These are phyloP conservation scores for Uromys caudimaculatus DNA, from an alignment of 2,797 vertebrate genomes.

Conservation along the genomic window DNA sequence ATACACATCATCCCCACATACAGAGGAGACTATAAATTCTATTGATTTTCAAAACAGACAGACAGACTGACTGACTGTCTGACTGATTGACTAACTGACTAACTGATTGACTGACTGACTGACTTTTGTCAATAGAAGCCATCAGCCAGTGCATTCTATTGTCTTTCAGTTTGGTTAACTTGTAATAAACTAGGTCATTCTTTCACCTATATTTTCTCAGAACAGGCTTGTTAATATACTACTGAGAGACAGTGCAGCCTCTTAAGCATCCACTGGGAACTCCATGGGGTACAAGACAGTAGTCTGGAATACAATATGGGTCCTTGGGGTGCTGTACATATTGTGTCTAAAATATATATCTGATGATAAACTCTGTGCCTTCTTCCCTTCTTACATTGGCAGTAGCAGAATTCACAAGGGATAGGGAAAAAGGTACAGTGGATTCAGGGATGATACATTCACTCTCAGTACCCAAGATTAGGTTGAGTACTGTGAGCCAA, in stretches of 20 bases:
- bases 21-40: background rate
- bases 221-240: background rate
- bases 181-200: background rate
- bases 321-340: background rate
- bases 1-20: too few relatives aligned
- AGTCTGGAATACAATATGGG: background rate
- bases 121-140: background rate
- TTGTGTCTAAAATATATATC: background rate
- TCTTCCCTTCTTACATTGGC: background rate
- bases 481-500: background rate
- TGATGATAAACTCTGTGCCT: background rate
- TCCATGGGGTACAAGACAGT: background rate
- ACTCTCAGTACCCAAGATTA: background rate
- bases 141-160: background rate
- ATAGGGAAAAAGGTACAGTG: background rate
- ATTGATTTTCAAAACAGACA: background rate
- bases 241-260: background rate
- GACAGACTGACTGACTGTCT: too few relatives aligned
- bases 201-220: background rate
- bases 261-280: background rate
- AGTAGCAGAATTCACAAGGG: background rate
- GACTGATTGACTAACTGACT: background rate
- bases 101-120: background rate
- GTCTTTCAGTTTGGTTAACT: background rate
- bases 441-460: background rate